Percentiles rank a stretch among this genome's conserved stretches.
phyloP scores from a whole-genome alignment of 2,888 invertebrate genomes.

The Pyrochroa serraticornis region DNA sequence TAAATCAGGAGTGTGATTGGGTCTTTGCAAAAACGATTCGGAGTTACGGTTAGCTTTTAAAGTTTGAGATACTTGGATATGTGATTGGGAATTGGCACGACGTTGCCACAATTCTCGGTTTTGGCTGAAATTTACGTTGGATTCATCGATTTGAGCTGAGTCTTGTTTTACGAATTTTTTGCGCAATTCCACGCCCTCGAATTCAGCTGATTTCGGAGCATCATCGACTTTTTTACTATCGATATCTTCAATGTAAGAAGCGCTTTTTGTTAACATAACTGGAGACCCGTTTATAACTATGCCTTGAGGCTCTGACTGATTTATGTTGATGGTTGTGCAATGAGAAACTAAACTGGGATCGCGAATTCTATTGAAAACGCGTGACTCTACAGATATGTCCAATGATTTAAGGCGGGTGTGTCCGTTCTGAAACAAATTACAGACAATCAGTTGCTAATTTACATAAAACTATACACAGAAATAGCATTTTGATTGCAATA shows the following conservation, averaged over 20 bases:
- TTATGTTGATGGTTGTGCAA: conserved; percentile 46
- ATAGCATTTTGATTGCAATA: background rate
- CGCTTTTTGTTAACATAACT: conserved; percentile 9
- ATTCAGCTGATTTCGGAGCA: conserved; percentile 20
- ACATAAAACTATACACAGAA: too few relatives aligned
- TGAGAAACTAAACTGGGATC: conserved; percentile 42
- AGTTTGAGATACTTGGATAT: conserved; percentile 49
- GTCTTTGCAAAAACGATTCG: conserved; percentile 53
- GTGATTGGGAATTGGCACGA: conserved; percentile 63
- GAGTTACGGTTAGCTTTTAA: conserved; percentile 54
- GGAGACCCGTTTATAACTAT: conserved; percentile 44
- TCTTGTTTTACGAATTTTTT: conserved; percentile 34
- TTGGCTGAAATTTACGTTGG: conserved; percentile 59
- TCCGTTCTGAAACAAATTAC: conserved; percentile 46
- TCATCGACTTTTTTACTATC: conserved; percentile 5
- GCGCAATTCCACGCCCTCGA: conserved; percentile 20
- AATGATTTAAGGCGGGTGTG: conserved; percentile 41
- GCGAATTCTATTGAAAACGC: conserved; percentile 27
- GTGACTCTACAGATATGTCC: conserved; percentile 38
- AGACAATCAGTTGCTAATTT: too few relatives aligned
- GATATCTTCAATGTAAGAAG: conserved; percentile 25
- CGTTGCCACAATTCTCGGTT: conserved; percentile 69
- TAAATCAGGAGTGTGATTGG: conserved; percentile 76
- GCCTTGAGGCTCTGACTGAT: conserved; percentile 40
- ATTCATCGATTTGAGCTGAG: conserved; percentile 48